A percentile compares a stretch with the other conserved stretches of the same genome.
Conservation (phyloP, 2,888 invertebrate species). For the Molanna angustata region DNA sequence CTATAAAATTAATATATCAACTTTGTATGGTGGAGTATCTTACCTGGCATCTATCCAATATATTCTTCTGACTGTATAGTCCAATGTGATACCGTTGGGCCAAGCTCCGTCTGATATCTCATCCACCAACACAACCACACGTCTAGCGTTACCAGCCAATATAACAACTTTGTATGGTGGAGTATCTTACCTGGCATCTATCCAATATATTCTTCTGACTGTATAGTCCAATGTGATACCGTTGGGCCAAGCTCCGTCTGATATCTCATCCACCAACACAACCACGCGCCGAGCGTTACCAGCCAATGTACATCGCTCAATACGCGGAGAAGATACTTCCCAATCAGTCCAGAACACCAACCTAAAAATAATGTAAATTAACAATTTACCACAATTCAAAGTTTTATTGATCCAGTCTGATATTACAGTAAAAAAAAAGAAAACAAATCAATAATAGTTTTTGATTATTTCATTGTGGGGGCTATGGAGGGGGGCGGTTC, state of each 20-base stretch:
- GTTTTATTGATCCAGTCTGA: too few species aligned
- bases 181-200: conserved; percentile 67
- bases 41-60: conserved; percentile 86
- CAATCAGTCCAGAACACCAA: conserved; percentile 87
- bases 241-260: conserved; percentile 79
- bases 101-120: conserved; percentile 65
- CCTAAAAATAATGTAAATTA: too few species aligned
- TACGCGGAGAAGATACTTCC: conserved; percentile 73
- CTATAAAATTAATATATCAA: too few species aligned
- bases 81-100: conserved; percentile 82
- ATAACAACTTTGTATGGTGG: too few species aligned
- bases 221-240: conserved; percentile 78
- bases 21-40: too few species aligned
- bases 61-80: conserved; percentile 68
- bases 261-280: conserved; percentile 55
- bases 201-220: conserved; percentile 75
- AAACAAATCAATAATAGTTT: too few species aligned
- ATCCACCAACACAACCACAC: conserved; percentile 59
- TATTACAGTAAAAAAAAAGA: too few species aligned
- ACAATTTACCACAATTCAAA: too few species aligned
- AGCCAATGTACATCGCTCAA: conserved; percentile 79
- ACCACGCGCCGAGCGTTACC: conserved; percentile 64
- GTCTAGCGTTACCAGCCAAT: conserved; percentile 70
- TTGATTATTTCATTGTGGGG: too few species aligned
- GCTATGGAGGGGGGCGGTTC: too few species aligned